Conservation (phyloP, 2,888 invertebrate species). For the Cabera pusaria region DNA sequence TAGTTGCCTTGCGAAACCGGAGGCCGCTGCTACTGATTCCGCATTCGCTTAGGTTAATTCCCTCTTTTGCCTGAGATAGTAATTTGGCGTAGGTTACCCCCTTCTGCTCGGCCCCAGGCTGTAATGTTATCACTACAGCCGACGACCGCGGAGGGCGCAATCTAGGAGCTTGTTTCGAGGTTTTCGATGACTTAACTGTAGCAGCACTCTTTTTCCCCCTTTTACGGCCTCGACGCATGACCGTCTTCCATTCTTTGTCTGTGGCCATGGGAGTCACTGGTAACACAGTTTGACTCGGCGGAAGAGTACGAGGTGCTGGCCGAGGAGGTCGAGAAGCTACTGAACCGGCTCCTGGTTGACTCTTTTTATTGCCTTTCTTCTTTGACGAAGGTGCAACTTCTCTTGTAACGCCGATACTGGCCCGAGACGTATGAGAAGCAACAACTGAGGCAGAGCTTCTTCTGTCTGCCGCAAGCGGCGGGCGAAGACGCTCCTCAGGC, state of each 20-base stretch:
- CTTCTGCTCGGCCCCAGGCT: conserved; percentile 13
- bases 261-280: too few relatives aligned
- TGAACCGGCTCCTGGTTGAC: too few relatives aligned
- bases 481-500: too few relatives aligned
- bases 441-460: too few relatives aligned
- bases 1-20: conserved; percentile 1
- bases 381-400: too few relatives aligned
- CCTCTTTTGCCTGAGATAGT: neutral
- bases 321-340: too few relatives aligned
- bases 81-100: conserved; percentile 16
- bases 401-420: too few relatives aligned
- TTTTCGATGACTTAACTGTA: neutral
- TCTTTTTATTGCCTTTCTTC: too few relatives aligned
- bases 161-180: neutral
- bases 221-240: neutral
- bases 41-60: neutral
- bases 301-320: too few relatives aligned
- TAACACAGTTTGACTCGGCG: too few relatives aligned
- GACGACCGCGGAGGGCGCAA: conserved; percentile 12
- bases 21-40: conserved; percentile 5
- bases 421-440: too few relatives aligned
- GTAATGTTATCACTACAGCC: conserved; percentile 22
- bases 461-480: too few relatives aligned
- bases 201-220: neutral
- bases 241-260: neutral